Evolutionary conservation across 2,888 invertebrate species (phyloP), one percentile per base, ranked within the genome.

Genomic region (Metellina segmentata): DNA sequence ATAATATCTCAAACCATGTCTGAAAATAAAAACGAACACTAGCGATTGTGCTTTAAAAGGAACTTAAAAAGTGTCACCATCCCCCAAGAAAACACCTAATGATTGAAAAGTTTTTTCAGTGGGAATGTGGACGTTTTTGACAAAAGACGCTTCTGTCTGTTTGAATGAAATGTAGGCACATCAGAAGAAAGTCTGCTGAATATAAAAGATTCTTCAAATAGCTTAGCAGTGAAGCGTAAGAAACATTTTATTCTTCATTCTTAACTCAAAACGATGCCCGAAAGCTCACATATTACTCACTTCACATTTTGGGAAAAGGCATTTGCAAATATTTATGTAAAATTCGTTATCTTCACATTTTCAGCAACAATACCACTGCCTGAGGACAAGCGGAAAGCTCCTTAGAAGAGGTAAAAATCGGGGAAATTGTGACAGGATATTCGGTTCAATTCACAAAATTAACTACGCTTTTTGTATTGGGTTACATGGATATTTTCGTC

Each of bases 301-400:
- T 75, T 71, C 20, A 71, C n/a, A 4, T 71, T 71, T 75, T 19
- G 75, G 34, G 34, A 75, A 75, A 75, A 75, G 48, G 75, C 75
- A 75, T 75, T 75, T 75, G 75, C 75, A 75, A 75, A 75, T 75
- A 75, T 75, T 75, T 75, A 75, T 75, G 75, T 75, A 75, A 75
- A 75, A 75, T 75, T 75, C 75, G 75, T 75, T 75, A 75, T 75
- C 75, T 8, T 16, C 75, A 13, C 75, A 75, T 34, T 75, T 75
- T 75, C 75, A 75, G 48, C 16, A 5, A 20, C 71, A 71, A 74
- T 74, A 48, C 75, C 48, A 75, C 34, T 48, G 75, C 75, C 75
- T 34, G 75, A 13, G n/a, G 75, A 49, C 19, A 19, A 16, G 16
- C 34, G 75, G 34, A 19, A 74, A 74, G 19, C 72, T 74, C 34